phyloP scores from a whole-genome alignment of 2,888 invertebrate species.

The Synanthedon myopaeformis region DNA sequence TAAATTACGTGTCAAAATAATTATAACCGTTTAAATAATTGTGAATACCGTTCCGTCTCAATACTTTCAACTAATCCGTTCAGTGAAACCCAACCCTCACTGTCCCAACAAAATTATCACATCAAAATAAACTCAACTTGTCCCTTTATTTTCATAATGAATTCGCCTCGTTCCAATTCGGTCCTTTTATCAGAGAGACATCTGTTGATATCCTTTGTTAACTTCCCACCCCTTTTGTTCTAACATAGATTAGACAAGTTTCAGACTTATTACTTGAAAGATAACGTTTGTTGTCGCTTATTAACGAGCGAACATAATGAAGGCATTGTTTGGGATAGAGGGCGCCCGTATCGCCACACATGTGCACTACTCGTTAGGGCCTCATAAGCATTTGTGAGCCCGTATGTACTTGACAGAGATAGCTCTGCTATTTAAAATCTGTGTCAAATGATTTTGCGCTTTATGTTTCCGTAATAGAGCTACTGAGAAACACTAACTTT shows the following conservation, averaged over 20 bases:
- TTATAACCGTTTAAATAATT: background rate
- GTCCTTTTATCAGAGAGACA: constrained; percentile 40
- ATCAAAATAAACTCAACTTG: constrained; percentile 14
- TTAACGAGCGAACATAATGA: constrained; percentile 28
- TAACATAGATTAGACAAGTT: constrained; percentile 19
- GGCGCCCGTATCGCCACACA: constrained; percentile 43
- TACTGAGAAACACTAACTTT: too few relatives aligned
- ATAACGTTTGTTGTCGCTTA: constrained; percentile 30
- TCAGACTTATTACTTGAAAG: constrained; percentile 21
- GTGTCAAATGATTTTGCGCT: constrained; percentile 13
- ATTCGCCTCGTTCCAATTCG: constrained; percentile 30
- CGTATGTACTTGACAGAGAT: constrained; percentile 16
- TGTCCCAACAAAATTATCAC: constrained; percentile 23
- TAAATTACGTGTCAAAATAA: too few relatives aligned
- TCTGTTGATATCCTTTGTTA: constrained; percentile 56
- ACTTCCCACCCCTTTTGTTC: constrained; percentile 27
- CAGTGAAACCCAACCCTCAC: background rate
- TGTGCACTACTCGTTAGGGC: constrained; percentile 28
- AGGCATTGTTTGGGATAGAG: constrained; percentile 36
- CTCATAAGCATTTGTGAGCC: constrained; percentile 35
- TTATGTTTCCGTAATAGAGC: constrained; percentile 5
- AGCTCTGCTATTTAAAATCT: constrained; percentile 12
- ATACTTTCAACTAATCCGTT: background rate
- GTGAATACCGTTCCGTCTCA: background rate
- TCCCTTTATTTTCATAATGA: constrained; percentile 46